Conservation (phyloP, 2,113 vertebrate genomes). For the Casuarius casuarius region DNA sequence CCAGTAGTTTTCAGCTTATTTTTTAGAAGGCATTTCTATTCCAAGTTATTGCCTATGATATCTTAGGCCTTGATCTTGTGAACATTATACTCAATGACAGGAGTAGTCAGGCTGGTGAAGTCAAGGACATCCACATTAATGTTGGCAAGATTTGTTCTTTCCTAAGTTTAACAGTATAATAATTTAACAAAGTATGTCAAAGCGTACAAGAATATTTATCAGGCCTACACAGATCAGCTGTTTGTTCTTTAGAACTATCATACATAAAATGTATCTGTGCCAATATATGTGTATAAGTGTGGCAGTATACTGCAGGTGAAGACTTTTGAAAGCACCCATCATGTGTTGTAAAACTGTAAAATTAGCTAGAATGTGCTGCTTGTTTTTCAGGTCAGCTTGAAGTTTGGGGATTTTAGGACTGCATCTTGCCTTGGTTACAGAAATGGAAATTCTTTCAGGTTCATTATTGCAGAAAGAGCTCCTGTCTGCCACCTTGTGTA, state of each 20-base stretch:
- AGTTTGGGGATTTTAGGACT: not conserved
- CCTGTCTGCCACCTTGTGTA: slow-evolving; percentile 73
- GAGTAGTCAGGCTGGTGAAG: slow-evolving; percentile 25
- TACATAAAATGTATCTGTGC: not conserved
- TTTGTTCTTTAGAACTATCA: not conserved
- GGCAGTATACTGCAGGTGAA: not conserved
- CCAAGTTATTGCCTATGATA: slow-evolving; percentile 13
- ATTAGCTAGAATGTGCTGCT: not conserved
- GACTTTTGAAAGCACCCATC: not conserved
- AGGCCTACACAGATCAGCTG: not conserved
- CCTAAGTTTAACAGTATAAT: not conserved
- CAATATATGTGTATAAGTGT: not conserved
- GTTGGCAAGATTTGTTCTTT: slow-evolving; percentile 17
- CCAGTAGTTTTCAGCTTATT: slow-evolving; percentile 15
- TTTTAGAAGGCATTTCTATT: not conserved
- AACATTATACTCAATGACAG: not conserved
- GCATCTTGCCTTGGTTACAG: not conserved
- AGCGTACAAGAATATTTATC: not conserved
- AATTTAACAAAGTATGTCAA: not conserved
- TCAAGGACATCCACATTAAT: slow-evolving; percentile 1
- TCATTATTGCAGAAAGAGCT: not conserved
- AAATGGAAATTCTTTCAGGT: not conserved
- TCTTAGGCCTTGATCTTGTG: slow-evolving; percentile 16
- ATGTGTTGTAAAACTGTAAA: not conserved
- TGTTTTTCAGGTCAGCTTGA: not conserved